Conservation (phyloP, 2,113 vertebrate species). For the Hippocampus mohnikei region DNA sequence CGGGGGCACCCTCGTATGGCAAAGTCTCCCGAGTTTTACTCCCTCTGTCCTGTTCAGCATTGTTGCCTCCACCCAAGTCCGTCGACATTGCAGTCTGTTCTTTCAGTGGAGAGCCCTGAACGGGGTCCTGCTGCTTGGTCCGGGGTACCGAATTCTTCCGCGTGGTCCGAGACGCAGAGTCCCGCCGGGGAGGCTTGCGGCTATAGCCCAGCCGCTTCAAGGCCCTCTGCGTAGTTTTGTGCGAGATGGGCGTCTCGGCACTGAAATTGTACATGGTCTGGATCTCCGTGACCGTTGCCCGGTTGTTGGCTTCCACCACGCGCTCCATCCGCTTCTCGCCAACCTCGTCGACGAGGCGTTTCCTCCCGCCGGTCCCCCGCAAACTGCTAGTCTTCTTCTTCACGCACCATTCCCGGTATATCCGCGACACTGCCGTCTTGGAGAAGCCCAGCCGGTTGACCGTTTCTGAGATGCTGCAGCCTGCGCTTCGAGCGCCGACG, state of each 20-base stretch:
- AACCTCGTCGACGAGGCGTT: slow-evolving; percentile 34
- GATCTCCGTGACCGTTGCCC: slow-evolving; percentile 29
- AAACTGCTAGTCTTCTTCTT: slow-evolving; percentile 33
- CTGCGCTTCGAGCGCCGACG: slow-evolving; percentile 24
- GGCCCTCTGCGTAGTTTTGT: slow-evolving; percentile 31
- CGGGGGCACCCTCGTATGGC: not conserved
- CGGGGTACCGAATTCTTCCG: slow-evolving; percentile 1
- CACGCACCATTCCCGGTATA: slow-evolving; percentile 35
- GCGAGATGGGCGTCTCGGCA: slow-evolving; percentile 34
- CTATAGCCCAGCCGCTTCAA: slow-evolving; percentile 39
- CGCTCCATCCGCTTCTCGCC: slow-evolving; percentile 26
- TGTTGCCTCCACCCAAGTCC: not conserved
- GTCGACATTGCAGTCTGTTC: not conserved
- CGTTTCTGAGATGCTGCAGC: slow-evolving; percentile 32
- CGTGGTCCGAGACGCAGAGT: slow-evolving; percentile 6
- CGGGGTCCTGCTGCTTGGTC: not conserved
- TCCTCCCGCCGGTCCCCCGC: slow-evolving; percentile 29
- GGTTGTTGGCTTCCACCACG: slow-evolving; percentile 32
- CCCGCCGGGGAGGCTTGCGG: slow-evolving; percentile 13
- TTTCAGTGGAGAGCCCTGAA: not conserved
- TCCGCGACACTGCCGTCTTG: slow-evolving; percentile 28
- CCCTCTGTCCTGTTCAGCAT: not conserved
- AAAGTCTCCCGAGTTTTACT: not conserved
- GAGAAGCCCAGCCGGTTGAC: slow-evolving; percentile 33
- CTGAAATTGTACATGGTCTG: slow-evolving; percentile 38